phyloP scores from a whole-genome alignment of 2,888 invertebrate species.

The Eremobia ochroleuca region DNA sequence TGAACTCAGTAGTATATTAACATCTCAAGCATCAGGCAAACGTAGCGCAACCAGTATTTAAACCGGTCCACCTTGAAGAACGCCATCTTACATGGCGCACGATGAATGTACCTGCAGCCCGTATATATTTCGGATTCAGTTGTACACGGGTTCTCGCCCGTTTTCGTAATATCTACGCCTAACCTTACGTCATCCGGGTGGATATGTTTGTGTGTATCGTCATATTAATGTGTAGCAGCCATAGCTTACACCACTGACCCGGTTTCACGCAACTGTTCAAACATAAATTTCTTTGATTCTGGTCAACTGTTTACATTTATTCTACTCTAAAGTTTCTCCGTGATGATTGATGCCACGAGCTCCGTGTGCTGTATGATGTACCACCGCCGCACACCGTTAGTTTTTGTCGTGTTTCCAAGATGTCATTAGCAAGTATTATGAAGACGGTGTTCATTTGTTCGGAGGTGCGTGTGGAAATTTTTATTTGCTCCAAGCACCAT shows the following conservation, averaged over 20 bases:
- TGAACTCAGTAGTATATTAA: slow-evolving; percentile 64
- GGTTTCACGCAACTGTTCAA: slow-evolving; percentile 84
- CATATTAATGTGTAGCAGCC: slow-evolving; percentile 82
- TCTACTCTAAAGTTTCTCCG: slow-evolving; percentile 62
- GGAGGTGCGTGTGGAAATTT: slow-evolving; percentile 72
- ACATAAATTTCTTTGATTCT: slow-evolving; percentile 80
- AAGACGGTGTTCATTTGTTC: slow-evolving; percentile 66
- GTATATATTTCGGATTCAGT: slow-evolving; percentile 80
- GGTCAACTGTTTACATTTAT: slow-evolving; percentile 66
- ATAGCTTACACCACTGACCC: slow-evolving; percentile 87
- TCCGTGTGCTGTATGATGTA: slow-evolving; percentile 43
- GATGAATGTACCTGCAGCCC: slow-evolving; percentile 78
- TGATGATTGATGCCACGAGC: slow-evolving; percentile 60
- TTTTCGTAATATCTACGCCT: slow-evolving; percentile 83
- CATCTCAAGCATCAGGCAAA: slow-evolving; percentile 73
- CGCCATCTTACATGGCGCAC: slow-evolving; percentile 77
- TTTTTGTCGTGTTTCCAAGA: slow-evolving; percentile 64
- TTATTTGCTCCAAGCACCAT: slow-evolving; percentile 73
- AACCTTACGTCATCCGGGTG: slow-evolving; percentile 82
- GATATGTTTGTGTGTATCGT: slow-evolving; percentile 84
- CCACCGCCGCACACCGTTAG: slow-evolving; percentile 53
- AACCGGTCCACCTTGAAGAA: slow-evolving; percentile 85
- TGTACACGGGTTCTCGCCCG: slow-evolving; percentile 73
- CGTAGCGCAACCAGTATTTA: slow-evolving; percentile 76
- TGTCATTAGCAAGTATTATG: slow-evolving; percentile 71